phyloP scores from a whole-genome alignment of 2,113 vertebrate species.

The Nymphicus hollandicus region DNA sequence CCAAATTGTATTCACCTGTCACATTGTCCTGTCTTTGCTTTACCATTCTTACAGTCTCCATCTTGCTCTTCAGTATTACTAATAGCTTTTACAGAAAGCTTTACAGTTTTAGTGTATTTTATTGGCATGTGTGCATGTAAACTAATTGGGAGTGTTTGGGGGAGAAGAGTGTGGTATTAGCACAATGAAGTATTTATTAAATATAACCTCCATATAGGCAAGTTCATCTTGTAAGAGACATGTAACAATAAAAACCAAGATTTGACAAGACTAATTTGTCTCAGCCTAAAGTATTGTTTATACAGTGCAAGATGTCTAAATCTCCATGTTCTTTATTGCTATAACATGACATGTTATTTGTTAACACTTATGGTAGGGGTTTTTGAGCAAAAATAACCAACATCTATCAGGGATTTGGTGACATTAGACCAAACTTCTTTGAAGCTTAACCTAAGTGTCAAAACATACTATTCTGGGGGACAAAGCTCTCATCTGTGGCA shows the following conservation, averaged over 20 bases:
- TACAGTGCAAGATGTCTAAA: background rate
- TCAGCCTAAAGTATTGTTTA: background rate
- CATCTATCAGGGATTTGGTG: background rate
- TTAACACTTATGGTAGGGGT: fast-evolving
- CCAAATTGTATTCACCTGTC: background rate
- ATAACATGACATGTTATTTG: background rate
- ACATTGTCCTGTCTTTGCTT: background rate
- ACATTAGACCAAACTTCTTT: background rate
- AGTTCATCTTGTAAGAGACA: background rate
- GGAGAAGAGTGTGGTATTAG: background rate
- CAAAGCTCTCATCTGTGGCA: background rate
- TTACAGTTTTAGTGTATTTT: background rate
- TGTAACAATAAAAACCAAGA: background rate
- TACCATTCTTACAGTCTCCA: background rate
- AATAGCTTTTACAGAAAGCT: background rate
- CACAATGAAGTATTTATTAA: background rate
- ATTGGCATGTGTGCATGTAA: background rate
- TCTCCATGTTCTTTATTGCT: background rate
- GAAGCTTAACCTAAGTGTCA: background rate
- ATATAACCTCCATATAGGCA: background rate
- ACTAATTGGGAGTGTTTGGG: background rate
- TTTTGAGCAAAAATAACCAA: background rate
- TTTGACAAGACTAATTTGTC: background rate
- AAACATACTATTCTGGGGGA: background rate
- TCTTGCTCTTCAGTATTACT: background rate